Evolutionary conservation across 2,888 invertebrate species (phyloP).

Genomic region (Odontomyia ornata): DNA sequence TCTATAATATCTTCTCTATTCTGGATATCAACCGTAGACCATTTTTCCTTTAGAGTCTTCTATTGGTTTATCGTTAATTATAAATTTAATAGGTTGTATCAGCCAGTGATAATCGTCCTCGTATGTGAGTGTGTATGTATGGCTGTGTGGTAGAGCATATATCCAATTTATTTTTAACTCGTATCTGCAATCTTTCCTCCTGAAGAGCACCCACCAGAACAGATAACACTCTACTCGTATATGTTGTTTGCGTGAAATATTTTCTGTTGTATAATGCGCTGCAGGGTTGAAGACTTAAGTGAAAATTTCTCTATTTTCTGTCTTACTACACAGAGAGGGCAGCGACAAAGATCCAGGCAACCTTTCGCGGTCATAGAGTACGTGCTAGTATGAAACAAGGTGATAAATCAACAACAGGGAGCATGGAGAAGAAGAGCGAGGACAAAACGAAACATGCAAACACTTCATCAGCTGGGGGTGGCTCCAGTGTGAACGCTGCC

Average conservation of each 20-base stretch:
- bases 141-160: background rate
- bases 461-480: slow-evolving; percentile 43
- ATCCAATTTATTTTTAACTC: background rate
- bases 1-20: background rate
- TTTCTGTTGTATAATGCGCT: slow-evolving; percentile 1
- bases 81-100: slow-evolving; percentile 22
- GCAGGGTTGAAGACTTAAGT: background rate
- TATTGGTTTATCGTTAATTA: slow-evolving; percentile 13
- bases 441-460: slow-evolving; percentile 45
- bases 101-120: background rate
- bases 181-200: background rate
- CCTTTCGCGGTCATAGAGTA: slow-evolving; percentile 83
- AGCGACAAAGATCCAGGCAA: slow-evolving; percentile 89
- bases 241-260: background rate
- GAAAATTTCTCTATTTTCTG: slow-evolving; percentile 34
- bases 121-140: slow-evolving; percentile 3
- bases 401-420: slow-evolving; percentile 59
- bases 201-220: background rate
- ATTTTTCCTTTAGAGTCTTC: background rate
- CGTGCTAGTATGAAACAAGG: slow-evolving; percentile 79
- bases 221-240: too few relatives aligned
- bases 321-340: slow-evolving; percentile 66
- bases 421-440: slow-evolving; percentile 37
- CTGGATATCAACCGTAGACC: background rate
- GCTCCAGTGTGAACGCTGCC: background rate